Conservation (phyloP, 2,113 vertebrate genomes). For the Haemorhous mexicanus region DNA sequence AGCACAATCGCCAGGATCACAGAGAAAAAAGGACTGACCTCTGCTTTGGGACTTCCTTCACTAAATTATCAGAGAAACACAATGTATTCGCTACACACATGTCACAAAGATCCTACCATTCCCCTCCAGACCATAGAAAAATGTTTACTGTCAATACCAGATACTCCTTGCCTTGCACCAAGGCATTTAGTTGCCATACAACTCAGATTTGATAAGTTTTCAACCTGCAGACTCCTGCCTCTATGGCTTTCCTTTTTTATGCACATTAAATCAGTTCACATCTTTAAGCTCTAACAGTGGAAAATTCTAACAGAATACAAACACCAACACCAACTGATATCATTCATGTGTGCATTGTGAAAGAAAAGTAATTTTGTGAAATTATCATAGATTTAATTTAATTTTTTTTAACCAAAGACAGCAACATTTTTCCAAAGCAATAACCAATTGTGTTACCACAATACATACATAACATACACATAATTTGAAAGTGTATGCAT, state of each 20-base stretch:
- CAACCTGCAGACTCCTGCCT: not conserved
- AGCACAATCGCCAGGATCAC: not conserved
- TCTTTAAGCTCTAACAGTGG: not conserved
- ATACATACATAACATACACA: not conserved
- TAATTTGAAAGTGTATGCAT: not conserved
- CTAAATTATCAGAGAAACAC: not conserved
- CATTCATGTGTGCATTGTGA: not conserved
- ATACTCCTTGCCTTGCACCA: not conserved
- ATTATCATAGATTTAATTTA: not conserved
- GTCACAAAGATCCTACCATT: not conserved
- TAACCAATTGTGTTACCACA: not conserved
- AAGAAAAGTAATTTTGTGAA: not conserved
- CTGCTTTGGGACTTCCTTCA: not conserved
- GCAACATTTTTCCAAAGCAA: not conserved
- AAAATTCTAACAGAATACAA: not conserved
- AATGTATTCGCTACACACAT: rapidly evolving
- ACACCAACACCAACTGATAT: not conserved
- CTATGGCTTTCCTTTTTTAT: not conserved
- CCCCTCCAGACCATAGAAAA: not conserved
- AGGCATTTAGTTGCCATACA: not conserved
- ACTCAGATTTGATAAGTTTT: not conserved
- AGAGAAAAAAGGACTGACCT: not conserved
- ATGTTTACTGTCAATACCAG: not conserved
- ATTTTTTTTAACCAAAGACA: not conserved
- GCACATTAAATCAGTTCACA: not conserved